Evolutionary conservation across 1,140 invertebrate genomes (phyloP).

Genomic region (Bemisia tabaci): DNA sequence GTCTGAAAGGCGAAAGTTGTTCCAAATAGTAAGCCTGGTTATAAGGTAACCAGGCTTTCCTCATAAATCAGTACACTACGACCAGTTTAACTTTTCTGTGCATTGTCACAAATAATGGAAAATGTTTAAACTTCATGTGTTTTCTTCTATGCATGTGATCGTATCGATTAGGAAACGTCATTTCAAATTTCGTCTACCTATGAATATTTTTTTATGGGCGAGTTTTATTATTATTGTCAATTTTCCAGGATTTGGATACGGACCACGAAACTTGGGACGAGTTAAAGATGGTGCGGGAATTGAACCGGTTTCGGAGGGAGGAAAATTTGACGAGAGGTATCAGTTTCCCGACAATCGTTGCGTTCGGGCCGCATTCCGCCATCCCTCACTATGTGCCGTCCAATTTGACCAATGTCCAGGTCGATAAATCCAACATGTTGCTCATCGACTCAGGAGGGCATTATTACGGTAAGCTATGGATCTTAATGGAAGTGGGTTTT

Average conservation of each 20-base stretch:
- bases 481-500: no score
- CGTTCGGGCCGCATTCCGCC: slow-evolving; percentile 75
- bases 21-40: no score
- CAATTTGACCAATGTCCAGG: slow-evolving; percentile 50
- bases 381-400: slow-evolving; percentile 80
- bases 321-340: slow-evolving; percentile 53
- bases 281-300: slow-evolving; percentile 45
- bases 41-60: no score
- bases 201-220: not conserved
- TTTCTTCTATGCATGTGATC: no score
- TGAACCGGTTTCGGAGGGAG: slow-evolving; percentile 50
- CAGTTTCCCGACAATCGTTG: slow-evolving; percentile 78
- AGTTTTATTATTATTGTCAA: no score
- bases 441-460: slow-evolving; percentile 46
- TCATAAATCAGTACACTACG: no score
- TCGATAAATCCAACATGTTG: slow-evolving; percentile 39
- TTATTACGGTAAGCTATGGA: slow-evolving; percentile 33
- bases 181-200: slow-evolving; percentile 3
- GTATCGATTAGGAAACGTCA: no score
- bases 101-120: no score
- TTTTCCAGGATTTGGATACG: slow-evolving; percentile 13
- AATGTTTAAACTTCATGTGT: no score
- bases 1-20: no score
- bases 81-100: no score
- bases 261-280: slow-evolving; percentile 45